Base-by-base conservation (phyloP, 2,797 vertebrate species). In the Odontamblyopus lacepedii region DNA sequence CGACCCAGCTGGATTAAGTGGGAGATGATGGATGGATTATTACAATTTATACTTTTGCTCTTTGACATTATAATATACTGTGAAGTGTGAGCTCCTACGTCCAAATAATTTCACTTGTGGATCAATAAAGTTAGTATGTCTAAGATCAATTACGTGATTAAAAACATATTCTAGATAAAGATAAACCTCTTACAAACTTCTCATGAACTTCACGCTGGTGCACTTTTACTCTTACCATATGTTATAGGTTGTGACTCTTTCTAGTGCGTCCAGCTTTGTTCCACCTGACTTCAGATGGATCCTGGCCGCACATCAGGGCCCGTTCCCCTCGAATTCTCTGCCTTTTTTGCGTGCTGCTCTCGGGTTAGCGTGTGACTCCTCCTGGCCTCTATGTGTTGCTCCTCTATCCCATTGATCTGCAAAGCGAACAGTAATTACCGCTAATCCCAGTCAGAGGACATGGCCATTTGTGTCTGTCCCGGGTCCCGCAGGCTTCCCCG, bases 401-500 rank as follows among this genome's bases (percentile, higher is more conserved):
- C 77, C 70, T 73, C 81, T 80, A 86, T 88, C 81, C 82, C 87
- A 90, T 87, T 90, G 88, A 91, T 92, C 85, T 87, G 71, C 78
- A 73, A 73, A 74, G 78, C 82, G 67, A 87, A 77, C 80, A 81
- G 86, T 92, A 93, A 93, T 92, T 91, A 91, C 78, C 70, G 72
- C 85, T 91, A 92, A 92, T 92, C 90, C 89, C 77, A 88, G 88
- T 91, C 89, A 87, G 87, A 89, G 88, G 85, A 89, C 85, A 78
- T 81, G 77, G 88, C 84, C 80, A 85, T 91, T 89, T 91, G 87
- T 88, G 90, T 83, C 88, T 85, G 78, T 88, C 78, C 72, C 29
- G 67, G 82, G 84, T 72, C 84, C 83, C 73, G 73, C 67, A 74
- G 86, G 78, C 77, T 89, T 87, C 91, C 90, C 88, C 88, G 82